Evolutionary conservation across 2,888 invertebrate species (phyloP), one percentile per base, ranked within the genome.

Genomic region (Napeogenes sylphis): DNA sequence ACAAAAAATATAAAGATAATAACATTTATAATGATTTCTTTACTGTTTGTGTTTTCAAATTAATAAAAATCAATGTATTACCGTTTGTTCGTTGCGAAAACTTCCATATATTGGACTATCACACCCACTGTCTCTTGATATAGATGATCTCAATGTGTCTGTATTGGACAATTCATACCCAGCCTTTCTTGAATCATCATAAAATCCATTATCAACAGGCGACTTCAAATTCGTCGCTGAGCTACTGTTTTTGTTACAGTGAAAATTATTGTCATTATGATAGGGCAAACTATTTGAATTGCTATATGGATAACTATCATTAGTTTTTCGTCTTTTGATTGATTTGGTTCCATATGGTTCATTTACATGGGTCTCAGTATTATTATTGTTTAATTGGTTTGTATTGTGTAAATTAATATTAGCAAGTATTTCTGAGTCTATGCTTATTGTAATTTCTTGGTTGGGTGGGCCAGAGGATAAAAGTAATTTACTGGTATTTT

Each of bases 91-190:
- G 14, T 45, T 64, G 35, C 38, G 10, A 14, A 13, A 59, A 58
- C 66, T 66, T 33, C 67, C 69, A 45, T 67, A 65, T 21, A 68
- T 46, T 35, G 80, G 80, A 68, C 75, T 78, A 55, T 67, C 70
- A 62, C 76, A 71, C 4, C 79, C 80, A 67, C 79, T 80, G 46
- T 80, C 79, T 59, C 73, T 75, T 21, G 80, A 80, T 51, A 73
- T 63, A 51, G 51, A 51, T 30, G 51, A 51, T 12, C 51, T 51
- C 30, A 51, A 51, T 51, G 6, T 35, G 6, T 35, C 35, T 35
- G 35, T 2, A 35, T 35, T 35, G 21, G 21, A 21, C 21, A 21
- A 21, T 21, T 21, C 21, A 35, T 6, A 35, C 6, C 6, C 35
- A 35, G 35, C 35, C 4, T 35, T 35, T 35, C 35, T 35, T 35